Evolutionary conservation across 2,888 invertebrate species (phyloP).

Genomic region (Acanthosoma haemorrhoidale): DNA sequence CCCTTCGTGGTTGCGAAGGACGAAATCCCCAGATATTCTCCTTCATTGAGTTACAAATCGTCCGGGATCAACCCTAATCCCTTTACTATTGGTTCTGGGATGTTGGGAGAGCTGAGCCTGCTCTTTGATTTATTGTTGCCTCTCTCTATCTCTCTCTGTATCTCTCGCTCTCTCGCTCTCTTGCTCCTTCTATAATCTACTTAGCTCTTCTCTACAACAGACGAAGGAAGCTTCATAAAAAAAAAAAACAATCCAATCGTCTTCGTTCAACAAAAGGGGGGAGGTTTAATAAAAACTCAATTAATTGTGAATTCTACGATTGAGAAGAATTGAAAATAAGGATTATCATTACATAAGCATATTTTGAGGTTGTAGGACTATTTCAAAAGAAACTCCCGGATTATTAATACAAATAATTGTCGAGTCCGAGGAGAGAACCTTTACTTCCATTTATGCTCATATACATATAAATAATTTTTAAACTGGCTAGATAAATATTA

Average conservation of each 20-base stretch:
- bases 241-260: slow-evolving; percentile 17
- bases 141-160: not conserved
- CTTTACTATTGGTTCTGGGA: slow-evolving; percentile 27
- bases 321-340: not conserved
- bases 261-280: too few species aligned
- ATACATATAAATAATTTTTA: too few species aligned
- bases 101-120: not conserved
- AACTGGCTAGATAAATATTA: too few species aligned
- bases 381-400: too few species aligned
- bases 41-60: slow-evolving; percentile 30
- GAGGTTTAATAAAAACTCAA: too few species aligned
- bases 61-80: slow-evolving; percentile 25
- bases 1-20: not conserved
- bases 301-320: slow-evolving; percentile 1
- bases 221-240: slow-evolving; percentile 18
- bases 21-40: slow-evolving; percentile 21
- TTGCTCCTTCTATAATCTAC: slow-evolving; percentile 15
- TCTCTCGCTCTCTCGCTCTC: not conserved
- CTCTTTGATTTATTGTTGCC: slow-evolving; percentile 11
- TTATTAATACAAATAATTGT: too few species aligned
- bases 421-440: too few species aligned
- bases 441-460: too few species aligned
- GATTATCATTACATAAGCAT: too few species aligned
- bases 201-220: slow-evolving; percentile 13
- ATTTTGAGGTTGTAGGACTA: too few species aligned